Evolutionary conservation across 2,888 invertebrate genomes (phyloP).

Genomic region (Anoplius nigerrimus): DNA sequence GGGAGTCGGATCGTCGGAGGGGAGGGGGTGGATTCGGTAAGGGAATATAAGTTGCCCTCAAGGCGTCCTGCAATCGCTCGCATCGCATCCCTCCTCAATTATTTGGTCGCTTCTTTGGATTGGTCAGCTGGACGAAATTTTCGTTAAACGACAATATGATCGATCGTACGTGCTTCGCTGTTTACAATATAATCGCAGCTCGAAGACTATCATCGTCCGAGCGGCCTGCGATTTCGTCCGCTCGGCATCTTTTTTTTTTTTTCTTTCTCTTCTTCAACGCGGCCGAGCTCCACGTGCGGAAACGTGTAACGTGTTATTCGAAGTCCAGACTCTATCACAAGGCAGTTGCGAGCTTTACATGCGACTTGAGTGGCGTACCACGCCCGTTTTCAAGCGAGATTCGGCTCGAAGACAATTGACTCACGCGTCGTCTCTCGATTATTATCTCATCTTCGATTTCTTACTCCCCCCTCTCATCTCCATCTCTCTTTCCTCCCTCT

Average conservation of each 20-base stretch:
- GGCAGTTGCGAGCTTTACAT: slow-evolving; percentile 70
- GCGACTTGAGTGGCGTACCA: slow-evolving; percentile 60
- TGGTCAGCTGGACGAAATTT: slow-evolving; percentile 74
- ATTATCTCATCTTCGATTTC: slow-evolving; percentile 17
- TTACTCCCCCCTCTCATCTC: not conserved
- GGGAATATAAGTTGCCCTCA: slow-evolving; percentile 57
- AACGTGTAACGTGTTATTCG: slow-evolving; percentile 27
- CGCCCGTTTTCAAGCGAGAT: slow-evolving; percentile 20
- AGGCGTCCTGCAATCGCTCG: slow-evolving; percentile 66
- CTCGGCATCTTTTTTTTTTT: too few relatives aligned
- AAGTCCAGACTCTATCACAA: slow-evolving; percentile 75
- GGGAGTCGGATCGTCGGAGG: too few relatives aligned
- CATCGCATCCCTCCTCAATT: slow-evolving; percentile 69
- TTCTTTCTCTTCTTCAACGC: too few relatives aligned
- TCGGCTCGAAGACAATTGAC: not conserved
- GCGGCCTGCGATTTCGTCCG: too few relatives aligned
- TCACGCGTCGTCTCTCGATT: not conserved
- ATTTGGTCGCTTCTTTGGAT: slow-evolving; percentile 75
- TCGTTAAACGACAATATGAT: slow-evolving; percentile 24
- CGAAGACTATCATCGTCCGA: not conserved
- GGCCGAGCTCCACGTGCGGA: not conserved
- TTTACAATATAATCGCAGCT: not conserved
- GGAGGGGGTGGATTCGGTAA: slow-evolving; percentile 1
- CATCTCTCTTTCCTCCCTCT: slow-evolving; percentile 21
- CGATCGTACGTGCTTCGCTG: slow-evolving; percentile 10